Percentiles rank a stretch among this genome's conserved stretches.
Evolutionary conservation across 2,797 vertebrate species (phyloP).

Genomic region (Chaenodraco wilsoni): DNA sequence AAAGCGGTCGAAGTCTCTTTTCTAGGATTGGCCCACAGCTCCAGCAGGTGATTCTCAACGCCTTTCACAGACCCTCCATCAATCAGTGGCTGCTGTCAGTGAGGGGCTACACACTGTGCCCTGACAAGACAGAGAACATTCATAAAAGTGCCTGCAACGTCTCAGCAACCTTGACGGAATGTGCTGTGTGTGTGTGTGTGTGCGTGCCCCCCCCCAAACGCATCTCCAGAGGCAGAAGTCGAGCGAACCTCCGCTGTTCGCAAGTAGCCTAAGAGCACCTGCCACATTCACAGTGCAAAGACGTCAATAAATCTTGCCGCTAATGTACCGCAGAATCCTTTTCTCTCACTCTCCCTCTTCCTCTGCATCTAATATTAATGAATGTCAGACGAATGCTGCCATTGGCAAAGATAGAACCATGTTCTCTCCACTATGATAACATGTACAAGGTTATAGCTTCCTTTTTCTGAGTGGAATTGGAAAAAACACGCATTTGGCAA

Average conservation of each 20-base stretch:
- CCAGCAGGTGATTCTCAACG: slow-evolving; percentile 66
- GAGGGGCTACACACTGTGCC: slow-evolving; percentile 58
- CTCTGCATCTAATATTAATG: slow-evolving; percentile 79
- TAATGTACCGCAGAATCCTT: slow-evolving; percentile 80
- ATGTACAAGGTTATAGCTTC: slow-evolving; percentile 63
- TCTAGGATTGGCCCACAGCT: slow-evolving; percentile 57
- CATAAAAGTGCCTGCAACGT: slow-evolving; percentile 68
- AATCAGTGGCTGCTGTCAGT: slow-evolving; percentile 63
- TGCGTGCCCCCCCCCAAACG: slow-evolving; percentile 35
- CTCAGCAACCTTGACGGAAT: slow-evolving; percentile 71
- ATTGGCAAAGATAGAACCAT: slow-evolving; percentile 74
- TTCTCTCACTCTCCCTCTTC: slow-evolving; percentile 45
- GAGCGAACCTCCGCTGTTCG: slow-evolving; percentile 60
- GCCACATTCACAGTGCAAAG: slow-evolving; percentile 79
- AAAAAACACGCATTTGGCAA: slow-evolving; percentile 28
- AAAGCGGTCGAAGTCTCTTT: slow-evolving; percentile 42
- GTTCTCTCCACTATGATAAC: slow-evolving; percentile 68
- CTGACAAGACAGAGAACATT: slow-evolving; percentile 72
- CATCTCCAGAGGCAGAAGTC: slow-evolving; percentile 58
- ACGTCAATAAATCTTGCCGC: slow-evolving; percentile 82
- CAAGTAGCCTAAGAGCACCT: slow-evolving; percentile 79
- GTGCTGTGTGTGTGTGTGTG: slow-evolving; percentile 1
- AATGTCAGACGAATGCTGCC: slow-evolving; percentile 67
- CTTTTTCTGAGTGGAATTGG: slow-evolving; percentile 46
- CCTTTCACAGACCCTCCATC: slow-evolving; percentile 59